Evolutionary conservation across 2,113 vertebrate species (phyloP), one percentile per base, ranked within the genome.

Genomic region (Scolopax mira): DNA sequence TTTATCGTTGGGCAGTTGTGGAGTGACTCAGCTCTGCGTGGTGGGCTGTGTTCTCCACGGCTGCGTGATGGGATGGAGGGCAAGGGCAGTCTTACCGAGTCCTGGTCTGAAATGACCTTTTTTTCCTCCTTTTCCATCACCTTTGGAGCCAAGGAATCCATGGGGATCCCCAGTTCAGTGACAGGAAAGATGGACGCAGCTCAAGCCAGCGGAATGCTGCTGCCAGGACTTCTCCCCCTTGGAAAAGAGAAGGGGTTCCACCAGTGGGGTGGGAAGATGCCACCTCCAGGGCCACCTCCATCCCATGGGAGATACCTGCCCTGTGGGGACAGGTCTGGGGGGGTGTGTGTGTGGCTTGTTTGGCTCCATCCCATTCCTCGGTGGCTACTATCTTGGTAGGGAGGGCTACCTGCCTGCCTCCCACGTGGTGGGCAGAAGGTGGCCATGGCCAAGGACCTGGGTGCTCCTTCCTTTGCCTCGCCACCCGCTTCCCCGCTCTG

Each of bases 271-370:
- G 41, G 74, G 52, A 60, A 87, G 37, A 22, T 65, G 67, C 11
- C 2, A 0, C 19, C 58, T 70, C 41, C 55, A 18, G 33, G 28
- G 25, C 7, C 5, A 6, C 1, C 33, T 13, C 13, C 15, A 6
- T 22, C 16, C 70, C 58, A 4, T 0, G 6, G 74, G 33, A 52
- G 6, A 27, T 8, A 65, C 73, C 60, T 2, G n/a, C 46, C 49
- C 23, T 9, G 25, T 0, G 0, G 71, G 21, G 57, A 27, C 2
- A 5, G 9, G 30, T 13, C 41, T 2, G 4, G 18, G 3, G 62
- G 25, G 16, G 2, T 16, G 41, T 42, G 2, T 10, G 10, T 1
- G 9, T 3, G 10, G 54, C 23, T 51, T 0, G 0, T 77, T 52
- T 1, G 10, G 78, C 7, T 52, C 42, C 3, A 1, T 21, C 28